Base-by-base conservation (phyloP, 2,888 invertebrate genomes). In the Autographa pulchrina region DNA sequence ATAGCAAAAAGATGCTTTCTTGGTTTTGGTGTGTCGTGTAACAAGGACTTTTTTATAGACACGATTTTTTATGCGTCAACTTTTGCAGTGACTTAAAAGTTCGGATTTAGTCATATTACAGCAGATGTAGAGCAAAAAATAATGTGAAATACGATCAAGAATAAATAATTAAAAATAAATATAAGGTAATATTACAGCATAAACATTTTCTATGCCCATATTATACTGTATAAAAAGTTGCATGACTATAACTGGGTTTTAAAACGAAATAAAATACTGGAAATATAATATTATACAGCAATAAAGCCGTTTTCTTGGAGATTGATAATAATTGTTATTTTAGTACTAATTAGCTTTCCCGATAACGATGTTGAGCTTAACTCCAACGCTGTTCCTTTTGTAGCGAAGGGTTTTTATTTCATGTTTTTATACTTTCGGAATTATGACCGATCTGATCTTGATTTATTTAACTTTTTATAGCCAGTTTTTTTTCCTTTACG, bases 1-100 rank as follows among this genome's bases (percentile, higher is more conserved):
- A 81, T 82, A 84, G 80, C 82, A 87, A 85, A 84, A 82, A 83
- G 62, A 70, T 74, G 63, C 43, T 72, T 78, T 77, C 77, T 80
- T 84, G 78, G 72, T 77, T 82, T 72, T 65, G 68, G 72, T 72
- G 72, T 74, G 73, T 62, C 71, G 60, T 74, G 41, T 77, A 74
- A 60, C 65, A 74, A 71, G 32, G 63, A 65, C 66, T 60, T 54
- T 72, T 70, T 32, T 67, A 31, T 67, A 20, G 41, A 52, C 43
- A 61, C 58, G 18, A 56, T 9, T 13, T 25, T 56, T 56, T 56
- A 65, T 6, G 62, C 5, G 32, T n/a, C 6, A 31, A 65, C 54
- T 54, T 60, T 54, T 62, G 41, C 68, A 56, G 54, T 6, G 48
- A n/a, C n/a, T n/a, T 48, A 7, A 48, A 48, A 48, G n/a, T 48